Percentiles rank a stretch among this genome's conserved stretches.
These are phyloP conservation scores for Albula glossodonta DNA, from an alignment of 2,113 vertebrate species.

Conservation along the genomic window DNA sequence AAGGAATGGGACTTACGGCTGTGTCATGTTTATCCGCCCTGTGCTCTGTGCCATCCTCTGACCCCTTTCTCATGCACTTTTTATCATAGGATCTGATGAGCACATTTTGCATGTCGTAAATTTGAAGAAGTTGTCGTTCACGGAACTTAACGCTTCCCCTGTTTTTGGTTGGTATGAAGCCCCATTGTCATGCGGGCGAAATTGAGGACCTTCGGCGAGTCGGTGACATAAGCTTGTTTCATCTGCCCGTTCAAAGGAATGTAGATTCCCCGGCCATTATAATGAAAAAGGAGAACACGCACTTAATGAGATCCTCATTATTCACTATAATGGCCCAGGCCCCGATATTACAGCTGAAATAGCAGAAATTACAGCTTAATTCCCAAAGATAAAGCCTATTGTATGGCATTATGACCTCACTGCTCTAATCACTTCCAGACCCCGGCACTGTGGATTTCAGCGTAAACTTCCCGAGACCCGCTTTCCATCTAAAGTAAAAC, in stretches of 20 bases:
- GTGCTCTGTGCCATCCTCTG: too few relatives aligned
- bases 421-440: conserved; percentile 25
- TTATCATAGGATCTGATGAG: background rate
- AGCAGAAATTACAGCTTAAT: conserved; percentile 12
- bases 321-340: conserved; percentile 3
- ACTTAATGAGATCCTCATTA: conserved; percentile 12
- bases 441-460: background rate
- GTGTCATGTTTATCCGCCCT: too few relatives aligned
- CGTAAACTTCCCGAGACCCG: conserved; percentile 5
- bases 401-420: conserved; percentile 17
- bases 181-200: background rate
- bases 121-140: background rate
- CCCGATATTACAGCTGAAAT: conserved; percentile 16
- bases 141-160: background rate
- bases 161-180: background rate
- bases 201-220: background rate
- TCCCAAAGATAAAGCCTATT: conserved; percentile 18
- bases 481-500: background rate
- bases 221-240: background rate
- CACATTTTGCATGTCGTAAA: background rate
- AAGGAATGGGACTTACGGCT: too few relatives aligned
- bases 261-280: background rate
- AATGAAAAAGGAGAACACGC: background rate
- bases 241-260: background rate
- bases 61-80: background rate